Evolutionary conservation across 2,797 vertebrate species (phyloP), one percentile per base, ranked within the genome.

Genomic region (Borostomias antarcticus): DNA sequence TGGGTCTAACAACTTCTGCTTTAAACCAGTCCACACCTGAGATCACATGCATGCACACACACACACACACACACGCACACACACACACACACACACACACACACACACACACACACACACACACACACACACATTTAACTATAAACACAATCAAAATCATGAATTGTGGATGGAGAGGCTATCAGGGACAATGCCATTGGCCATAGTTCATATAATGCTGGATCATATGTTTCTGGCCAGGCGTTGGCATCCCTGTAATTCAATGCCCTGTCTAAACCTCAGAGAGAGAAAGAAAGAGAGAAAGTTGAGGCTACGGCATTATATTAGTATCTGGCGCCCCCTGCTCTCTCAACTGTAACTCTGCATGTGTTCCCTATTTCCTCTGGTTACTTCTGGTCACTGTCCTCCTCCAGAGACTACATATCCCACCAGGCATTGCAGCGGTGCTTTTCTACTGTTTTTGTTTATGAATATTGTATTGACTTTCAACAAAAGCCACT

Each of bases 291-390:
- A 68, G 45, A 23, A 58, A 67, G 45, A 67, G 26, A n/a, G n/a
- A 33, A 58, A 65, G 50, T 50, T 23, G 9, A 10, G 15, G 8
- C 37, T 23, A 9, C 26, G 35, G 4, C n/a, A 2, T 62, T 54
- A 5, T 0, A 26, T 78, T 71, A 19, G 52, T 53, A 73, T 73
- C 37, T 37, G 23, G 74, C 78, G 74, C 78, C 83, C 82, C 62
- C 89, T 88, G 72, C 66, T 86, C 85, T 59, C 51, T n/a, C 10
- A 19, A 1, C 13, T 60, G 33, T 57, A 51, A 58, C n/a, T 53
- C 28, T 76, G 56, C 77, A 73, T 13, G n/a, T 15, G 23, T 32
- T 35, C 10, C 17, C 45, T 32, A 40, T 5, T 10, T 37, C 11
- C 21, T 8, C 51, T 43, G 11, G 3, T n/a, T 56, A 35, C 47